A percentile compares a stretch with the other conserved stretches of the same genome.
Conservation (phyloP, 1,140 invertebrate genomes). For the Octopus sinensis region DNA sequence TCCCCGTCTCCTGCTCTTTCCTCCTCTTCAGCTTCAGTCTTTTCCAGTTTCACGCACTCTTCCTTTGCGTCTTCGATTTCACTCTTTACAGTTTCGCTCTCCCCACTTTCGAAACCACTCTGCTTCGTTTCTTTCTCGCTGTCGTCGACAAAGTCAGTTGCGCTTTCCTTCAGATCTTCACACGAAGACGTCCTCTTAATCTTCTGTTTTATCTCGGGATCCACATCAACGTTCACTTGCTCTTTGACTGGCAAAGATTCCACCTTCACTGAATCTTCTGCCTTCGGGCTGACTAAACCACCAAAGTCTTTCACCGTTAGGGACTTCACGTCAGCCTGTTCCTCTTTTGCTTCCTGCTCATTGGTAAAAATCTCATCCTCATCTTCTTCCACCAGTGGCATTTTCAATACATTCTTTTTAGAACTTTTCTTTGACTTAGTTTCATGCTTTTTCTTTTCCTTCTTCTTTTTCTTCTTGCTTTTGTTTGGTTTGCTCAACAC, state of each 20-base stretch:
- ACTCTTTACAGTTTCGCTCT: background rate
- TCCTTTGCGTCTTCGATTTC: background rate
- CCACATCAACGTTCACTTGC: background rate
- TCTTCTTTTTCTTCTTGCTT: slow-evolving; percentile 30
- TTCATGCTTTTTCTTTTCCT: slow-evolving; percentile 27
- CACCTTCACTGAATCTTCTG: background rate
- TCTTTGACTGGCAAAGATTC: background rate
- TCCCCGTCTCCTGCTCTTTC: background rate
- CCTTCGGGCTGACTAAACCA: background rate
- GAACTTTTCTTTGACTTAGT: slow-evolving; percentile 14
- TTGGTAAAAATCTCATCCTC: background rate
- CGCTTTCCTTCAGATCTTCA: background rate
- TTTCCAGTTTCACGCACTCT: background rate
- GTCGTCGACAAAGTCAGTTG: background rate
- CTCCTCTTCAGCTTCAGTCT: slow-evolving; percentile 10
- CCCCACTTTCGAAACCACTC: background rate
- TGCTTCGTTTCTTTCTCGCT: background rate
- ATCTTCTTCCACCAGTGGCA: background rate
- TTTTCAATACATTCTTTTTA: slow-evolving; percentile 11
- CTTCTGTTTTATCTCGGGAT: too few relatives aligned
- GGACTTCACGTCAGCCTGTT: background rate
- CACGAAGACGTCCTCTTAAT: background rate
- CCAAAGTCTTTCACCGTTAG: background rate
- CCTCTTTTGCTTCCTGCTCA: background rate
- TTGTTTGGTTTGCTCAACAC: slow-evolving; percentile 24